Evolutionary conservation across 2,888 invertebrate species (phyloP).

Genomic region (Athripsodes cinereus): DNA sequence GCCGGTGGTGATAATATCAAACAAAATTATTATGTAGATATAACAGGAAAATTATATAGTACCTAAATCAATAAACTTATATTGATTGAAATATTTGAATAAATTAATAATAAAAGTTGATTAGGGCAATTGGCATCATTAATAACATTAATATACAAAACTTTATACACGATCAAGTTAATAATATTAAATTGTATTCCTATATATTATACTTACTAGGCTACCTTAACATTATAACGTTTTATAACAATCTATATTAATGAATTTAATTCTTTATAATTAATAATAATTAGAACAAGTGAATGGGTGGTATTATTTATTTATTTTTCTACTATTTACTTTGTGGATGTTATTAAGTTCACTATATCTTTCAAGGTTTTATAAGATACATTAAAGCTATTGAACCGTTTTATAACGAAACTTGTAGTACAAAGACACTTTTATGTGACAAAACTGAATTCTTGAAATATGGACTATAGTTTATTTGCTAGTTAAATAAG

Average conservation of each 20-base stretch:
- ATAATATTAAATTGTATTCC: neutral
- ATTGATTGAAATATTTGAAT: constrained; percentile 2
- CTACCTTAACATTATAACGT: neutral
- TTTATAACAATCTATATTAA: neutral
- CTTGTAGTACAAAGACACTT: too few relatives aligned
- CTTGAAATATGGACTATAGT: too few relatives aligned
- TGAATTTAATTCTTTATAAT: neutral
- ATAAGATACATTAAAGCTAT: too few relatives aligned
- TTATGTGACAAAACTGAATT: too few relatives aligned
- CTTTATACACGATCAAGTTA: neutral
- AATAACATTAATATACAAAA: neutral
- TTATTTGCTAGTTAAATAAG: too few relatives aligned
- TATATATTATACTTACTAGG: neutral
- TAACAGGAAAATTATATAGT: neutral
- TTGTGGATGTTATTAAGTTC: too few relatives aligned
- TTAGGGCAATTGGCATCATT: neutral
- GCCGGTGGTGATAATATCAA: too few relatives aligned
- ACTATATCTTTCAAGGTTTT: too few relatives aligned
- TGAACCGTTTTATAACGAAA: too few relatives aligned
- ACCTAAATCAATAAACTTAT: neutral
- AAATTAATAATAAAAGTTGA: constrained; percentile 2
- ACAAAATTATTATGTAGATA: neutral
- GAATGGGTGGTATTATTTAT: constrained; percentile 1
- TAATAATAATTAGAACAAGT: neutral
- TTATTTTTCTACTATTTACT: neutral